Conservation (phyloP, 1,140 invertebrate species). For the Aethina tumida region DNA sequence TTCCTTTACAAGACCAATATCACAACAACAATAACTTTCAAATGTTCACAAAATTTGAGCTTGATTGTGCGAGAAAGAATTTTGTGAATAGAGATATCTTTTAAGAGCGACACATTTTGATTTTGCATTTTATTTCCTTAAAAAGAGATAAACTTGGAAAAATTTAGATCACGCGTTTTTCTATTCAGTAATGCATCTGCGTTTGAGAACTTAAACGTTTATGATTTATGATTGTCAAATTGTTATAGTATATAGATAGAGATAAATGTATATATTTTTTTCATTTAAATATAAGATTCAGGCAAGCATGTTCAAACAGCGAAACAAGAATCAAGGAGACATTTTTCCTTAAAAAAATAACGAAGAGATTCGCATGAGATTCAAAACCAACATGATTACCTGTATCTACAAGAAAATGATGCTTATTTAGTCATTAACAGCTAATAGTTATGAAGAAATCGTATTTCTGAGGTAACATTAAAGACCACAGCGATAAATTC, state of each 20-base stretch:
- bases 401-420: conserved; percentile 22
- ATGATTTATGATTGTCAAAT: conserved; percentile 33
- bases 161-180: conserved; percentile 24
- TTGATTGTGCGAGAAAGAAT: too few species aligned
- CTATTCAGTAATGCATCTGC: conserved; percentile 21
- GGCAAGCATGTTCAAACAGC: conserved; percentile 16
- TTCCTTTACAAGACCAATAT: too few species aligned
- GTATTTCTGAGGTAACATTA: too few species aligned
- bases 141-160: conserved; percentile 11
- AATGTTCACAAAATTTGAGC: too few species aligned
- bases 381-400: conserved; percentile 18
- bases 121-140: too few species aligned
- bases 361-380: conserved; percentile 11
- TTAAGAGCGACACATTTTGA: too few species aligned
- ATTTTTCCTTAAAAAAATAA: conserved; percentile 7
- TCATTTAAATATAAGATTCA: conserved; percentile 7
- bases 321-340: neutral
- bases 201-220: too few species aligned
- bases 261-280: conserved; percentile 12
- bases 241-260: conserved; percentile 25
- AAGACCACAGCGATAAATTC: too few species aligned
- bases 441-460: neutral
- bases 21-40: too few species aligned
- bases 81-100: too few species aligned
- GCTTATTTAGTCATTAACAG: conserved; percentile 7